These are phyloP conservation scores for Zele albiditarsus DNA, from an alignment of 2,888 invertebrate species.

Conservation along the genomic window DNA sequence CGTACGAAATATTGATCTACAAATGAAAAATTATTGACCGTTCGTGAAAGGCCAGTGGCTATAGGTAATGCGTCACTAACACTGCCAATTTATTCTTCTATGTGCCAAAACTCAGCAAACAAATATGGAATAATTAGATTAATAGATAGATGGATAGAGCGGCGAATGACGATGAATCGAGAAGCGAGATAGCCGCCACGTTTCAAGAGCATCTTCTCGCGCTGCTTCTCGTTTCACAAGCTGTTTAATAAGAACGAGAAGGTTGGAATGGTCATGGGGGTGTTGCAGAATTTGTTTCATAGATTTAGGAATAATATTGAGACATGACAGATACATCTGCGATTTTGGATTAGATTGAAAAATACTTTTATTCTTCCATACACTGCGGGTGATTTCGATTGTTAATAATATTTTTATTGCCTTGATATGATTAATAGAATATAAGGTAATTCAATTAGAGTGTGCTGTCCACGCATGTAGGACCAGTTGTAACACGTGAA, in stretches of 20 bases:
- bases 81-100: constrained; percentile 57
- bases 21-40: constrained; percentile 55
- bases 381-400: too few species aligned
- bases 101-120: constrained; percentile 32
- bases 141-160: constrained; percentile 10
- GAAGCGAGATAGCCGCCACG: constrained; percentile 56
- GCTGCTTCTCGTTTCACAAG: constrained; percentile 69
- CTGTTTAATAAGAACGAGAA: constrained; percentile 68
- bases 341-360: too few species aligned
- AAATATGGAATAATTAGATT: too few species aligned
- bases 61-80: constrained; percentile 45
- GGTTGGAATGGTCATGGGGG: too few species aligned
- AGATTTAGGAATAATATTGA: too few species aligned
- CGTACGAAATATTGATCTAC: constrained; percentile 49
- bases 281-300: too few species aligned
- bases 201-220: constrained; percentile 58
- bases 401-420: too few species aligned
- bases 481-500: constrained; percentile 42
- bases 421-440: constrained; percentile 56
- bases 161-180: constrained; percentile 55
- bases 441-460: constrained; percentile 56
- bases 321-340: too few species aligned
- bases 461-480: constrained; percentile 46
- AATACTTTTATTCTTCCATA: not conserved
- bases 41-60: constrained; percentile 38